phyloP scores from a whole-genome alignment of 2,797 vertebrate species.

The Myripristis jacobus region DNA sequence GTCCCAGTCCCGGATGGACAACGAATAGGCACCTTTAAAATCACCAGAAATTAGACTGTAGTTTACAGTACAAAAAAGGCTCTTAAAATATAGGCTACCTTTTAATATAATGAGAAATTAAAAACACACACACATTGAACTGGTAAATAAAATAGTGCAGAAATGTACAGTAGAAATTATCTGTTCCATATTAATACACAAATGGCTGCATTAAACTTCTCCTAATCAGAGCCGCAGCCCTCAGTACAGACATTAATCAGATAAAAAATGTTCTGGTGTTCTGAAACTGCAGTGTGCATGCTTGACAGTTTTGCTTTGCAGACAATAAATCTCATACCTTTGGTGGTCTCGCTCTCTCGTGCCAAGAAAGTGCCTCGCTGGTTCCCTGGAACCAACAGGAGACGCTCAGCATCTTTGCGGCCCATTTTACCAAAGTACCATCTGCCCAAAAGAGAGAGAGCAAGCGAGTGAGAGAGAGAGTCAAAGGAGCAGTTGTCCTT shows the following conservation, averaged over 20 bases:
- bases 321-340: slow-evolving; percentile 84
- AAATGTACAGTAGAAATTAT: neutral
- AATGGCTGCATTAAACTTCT: neutral
- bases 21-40: slow-evolving; percentile 90
- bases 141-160: neutral
- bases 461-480: no score
- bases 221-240: neutral
- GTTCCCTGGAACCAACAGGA: slow-evolving; percentile 93
- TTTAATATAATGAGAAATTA: neutral
- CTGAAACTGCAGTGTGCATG: neutral
- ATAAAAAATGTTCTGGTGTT: neutral
- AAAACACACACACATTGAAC: neutral
- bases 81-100: neutral
- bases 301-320: neutral
- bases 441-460: slow-evolving; percentile 80
- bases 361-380: slow-evolving; percentile 96
- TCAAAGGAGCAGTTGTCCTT: slow-evolving; percentile 4
- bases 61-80: neutral
- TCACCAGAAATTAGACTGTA: neutral
- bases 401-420: slow-evolving; percentile 96
- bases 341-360: slow-evolving; percentile 98
- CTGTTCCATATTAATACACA: neutral
- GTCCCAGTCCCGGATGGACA: slow-evolving; percentile 98
- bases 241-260: neutral
- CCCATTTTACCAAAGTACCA: slow-evolving; percentile 99